phyloP scores from a whole-genome alignment of 2,888 invertebrate species.

The Meganola albula region DNA sequence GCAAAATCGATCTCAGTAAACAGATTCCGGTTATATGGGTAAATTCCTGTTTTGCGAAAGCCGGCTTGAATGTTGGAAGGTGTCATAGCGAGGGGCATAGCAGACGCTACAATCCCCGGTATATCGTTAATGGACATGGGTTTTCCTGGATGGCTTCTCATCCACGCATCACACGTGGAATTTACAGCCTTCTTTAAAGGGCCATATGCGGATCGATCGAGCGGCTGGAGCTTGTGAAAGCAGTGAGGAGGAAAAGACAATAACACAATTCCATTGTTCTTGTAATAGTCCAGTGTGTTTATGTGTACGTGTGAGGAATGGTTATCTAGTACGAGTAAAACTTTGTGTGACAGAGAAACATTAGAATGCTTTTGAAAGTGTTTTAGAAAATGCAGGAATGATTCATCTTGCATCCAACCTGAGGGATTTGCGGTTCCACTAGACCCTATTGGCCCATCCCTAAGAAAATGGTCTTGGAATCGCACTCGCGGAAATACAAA shows the following conservation, averaged over 20 bases:
- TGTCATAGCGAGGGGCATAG: conserved; percentile 28
- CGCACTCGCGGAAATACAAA: conserved; percentile 30
- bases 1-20: conserved; percentile 30
- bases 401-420: conserved; percentile 31
- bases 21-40: conserved; percentile 26
- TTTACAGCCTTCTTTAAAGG: background rate
- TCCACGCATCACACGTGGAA: conserved; percentile 18
- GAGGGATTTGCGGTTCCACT: conserved; percentile 26
- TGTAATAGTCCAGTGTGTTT: background rate
- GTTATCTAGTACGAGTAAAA: background rate
- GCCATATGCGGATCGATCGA: background rate
- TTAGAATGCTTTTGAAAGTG: conserved; percentile 26
- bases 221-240: background rate
- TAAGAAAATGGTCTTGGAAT: conserved; percentile 26
- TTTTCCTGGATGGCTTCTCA: conserved; percentile 30
- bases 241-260: background rate
- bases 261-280: background rate
- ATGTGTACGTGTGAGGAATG: background rate
- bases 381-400: conserved; percentile 26
- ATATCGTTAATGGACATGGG: conserved; percentile 35
- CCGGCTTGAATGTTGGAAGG: conserved; percentile 26
- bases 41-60: conserved; percentile 27
- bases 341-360: background rate
- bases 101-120: conserved; percentile 22
- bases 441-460: conserved; percentile 26